phyloP scores from a whole-genome alignment of 2,797 vertebrate genomes.

The Gymnoscopelus microlampas region DNA sequence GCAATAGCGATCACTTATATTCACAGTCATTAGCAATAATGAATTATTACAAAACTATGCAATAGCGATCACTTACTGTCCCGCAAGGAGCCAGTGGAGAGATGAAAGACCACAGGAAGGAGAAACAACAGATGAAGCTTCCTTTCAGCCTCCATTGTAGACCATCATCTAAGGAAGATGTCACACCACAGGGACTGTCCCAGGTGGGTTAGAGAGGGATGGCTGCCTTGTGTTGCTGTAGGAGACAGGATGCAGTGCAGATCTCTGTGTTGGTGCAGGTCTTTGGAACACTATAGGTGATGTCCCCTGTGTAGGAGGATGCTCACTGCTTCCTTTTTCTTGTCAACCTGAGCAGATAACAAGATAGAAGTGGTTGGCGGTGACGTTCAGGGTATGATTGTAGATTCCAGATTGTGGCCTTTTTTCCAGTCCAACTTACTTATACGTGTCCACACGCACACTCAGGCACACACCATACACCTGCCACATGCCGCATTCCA shows the following conservation, averaged over 20 bases:
- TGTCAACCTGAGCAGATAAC: constrained; percentile 34
- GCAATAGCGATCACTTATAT: constrained; percentile 17
- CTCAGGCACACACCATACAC: background rate
- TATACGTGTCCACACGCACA: background rate
- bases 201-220: no score
- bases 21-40: no score
- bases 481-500: background rate
- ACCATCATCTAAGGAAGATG: background rate
- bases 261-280: no score
- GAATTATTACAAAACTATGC: no score
- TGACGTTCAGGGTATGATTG: no score
- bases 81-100: background rate
- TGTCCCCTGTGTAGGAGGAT: no score
- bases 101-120: constrained; percentile 2
- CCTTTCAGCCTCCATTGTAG: constrained; percentile 41
- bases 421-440: background rate
- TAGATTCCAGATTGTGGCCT: background rate
- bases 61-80: constrained; percentile 19
- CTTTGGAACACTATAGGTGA: no score
- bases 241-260: no score
- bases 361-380: background rate
- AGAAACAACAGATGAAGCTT: background rate
- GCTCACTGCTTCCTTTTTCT: constrained; percentile 19
- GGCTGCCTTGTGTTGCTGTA: no score
- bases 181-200: background rate